These are phyloP conservation scores for Poeciliopsis prolifica DNA, from an alignment of 2,113 vertebrate species.

Conservation along the genomic window DNA sequence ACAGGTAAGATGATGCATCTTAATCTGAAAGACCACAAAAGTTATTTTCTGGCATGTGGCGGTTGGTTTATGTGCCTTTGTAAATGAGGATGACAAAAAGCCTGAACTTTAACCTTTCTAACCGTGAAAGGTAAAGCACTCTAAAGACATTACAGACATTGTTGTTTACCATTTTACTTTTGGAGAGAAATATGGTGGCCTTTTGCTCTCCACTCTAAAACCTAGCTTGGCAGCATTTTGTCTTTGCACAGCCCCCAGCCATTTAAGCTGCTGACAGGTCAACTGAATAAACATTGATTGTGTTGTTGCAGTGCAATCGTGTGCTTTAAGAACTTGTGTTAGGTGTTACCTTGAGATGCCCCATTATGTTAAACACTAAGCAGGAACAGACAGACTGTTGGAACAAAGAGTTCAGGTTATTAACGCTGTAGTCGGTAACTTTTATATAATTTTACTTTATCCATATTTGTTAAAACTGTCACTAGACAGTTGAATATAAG, in stretches of 20 bases:
- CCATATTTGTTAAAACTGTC: too few species aligned
- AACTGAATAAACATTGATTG: background rate
- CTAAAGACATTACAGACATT: background rate
- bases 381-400: background rate
- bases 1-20: slow-evolving; percentile 83
- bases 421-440: too few species aligned
- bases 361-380: background rate
- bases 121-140: background rate
- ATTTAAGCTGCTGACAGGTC: background rate
- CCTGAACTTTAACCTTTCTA: background rate
- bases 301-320: background rate
- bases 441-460: too few species aligned
- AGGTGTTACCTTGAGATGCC: background rate
- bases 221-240: background rate
- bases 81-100: background rate
- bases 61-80: too few species aligned
- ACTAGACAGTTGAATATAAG: too few species aligned
- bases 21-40: slow-evolving; percentile 2
- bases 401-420: background rate
- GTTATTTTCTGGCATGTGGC: background rate
- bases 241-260: background rate
- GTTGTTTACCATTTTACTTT: too few species aligned
- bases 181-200: too few species aligned
- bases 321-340: background rate
- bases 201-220: background rate